Evolutionary conservation across 2,797 vertebrate genomes (phyloP).

Genomic region (Cercopithecus neglectus): DNA sequence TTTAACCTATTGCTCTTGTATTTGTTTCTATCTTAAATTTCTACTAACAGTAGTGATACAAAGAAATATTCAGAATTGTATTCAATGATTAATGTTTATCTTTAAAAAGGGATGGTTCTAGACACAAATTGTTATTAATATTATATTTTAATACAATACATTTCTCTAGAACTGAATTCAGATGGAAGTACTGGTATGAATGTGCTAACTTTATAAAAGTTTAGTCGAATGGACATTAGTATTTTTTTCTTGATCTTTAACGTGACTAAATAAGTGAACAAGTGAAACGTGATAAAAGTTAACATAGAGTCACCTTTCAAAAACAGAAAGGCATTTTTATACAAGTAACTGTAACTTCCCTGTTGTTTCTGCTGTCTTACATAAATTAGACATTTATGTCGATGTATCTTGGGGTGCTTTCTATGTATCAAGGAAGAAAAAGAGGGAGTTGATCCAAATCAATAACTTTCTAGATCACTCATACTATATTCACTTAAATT

Average conservation of each 20-base stretch:
- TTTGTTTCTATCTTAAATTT: slow-evolving; percentile 15
- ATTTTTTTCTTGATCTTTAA: not conserved
- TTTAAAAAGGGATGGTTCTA: not conserved
- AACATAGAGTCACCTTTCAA: not conserved
- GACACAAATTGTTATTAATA: not conserved
- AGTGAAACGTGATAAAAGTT: not conserved
- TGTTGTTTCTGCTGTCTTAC: not conserved
- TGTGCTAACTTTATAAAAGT: not conserved
- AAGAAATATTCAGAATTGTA: not conserved
- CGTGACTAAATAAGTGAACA: not conserved
- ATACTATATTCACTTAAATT: not conserved
- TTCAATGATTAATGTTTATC: not conserved
- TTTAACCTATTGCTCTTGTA: not conserved
- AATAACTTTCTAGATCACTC: not conserved
- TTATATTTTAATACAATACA: not conserved
- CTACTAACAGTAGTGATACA: not conserved
- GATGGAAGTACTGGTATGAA: not conserved
- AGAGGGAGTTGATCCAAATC: not conserved
- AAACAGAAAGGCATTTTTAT: not conserved
- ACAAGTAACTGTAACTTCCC: not conserved
- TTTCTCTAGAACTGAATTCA: not conserved
- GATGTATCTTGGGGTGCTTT: not conserved
- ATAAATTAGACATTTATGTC: not conserved
- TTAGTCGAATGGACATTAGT: not conserved
- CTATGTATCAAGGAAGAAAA: not conserved